Evolutionary conservation across 2,113 vertebrate genomes (phyloP).

Genomic region (Panthera leo): DNA sequence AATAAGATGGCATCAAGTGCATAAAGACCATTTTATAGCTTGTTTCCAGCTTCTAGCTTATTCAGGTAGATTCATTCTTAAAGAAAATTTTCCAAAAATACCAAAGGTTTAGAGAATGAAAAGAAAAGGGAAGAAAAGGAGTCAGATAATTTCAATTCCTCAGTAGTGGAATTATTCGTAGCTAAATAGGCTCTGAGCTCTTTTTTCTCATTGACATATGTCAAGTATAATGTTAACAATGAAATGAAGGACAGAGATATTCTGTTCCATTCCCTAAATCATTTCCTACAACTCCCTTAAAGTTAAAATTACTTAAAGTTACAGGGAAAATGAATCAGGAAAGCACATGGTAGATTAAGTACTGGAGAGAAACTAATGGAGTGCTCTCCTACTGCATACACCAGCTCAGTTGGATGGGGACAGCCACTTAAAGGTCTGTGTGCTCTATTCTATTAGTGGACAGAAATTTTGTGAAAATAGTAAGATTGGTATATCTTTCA

Average conservation of each 20-base stretch:
- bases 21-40: background rate
- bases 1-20: background rate
- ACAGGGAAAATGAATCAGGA: background rate
- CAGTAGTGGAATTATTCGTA: conserved; percentile 35
- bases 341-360: background rate
- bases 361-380: background rate
- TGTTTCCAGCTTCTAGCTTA: background rate
- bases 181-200: conserved; percentile 44
- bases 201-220: conserved; percentile 27
- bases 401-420: background rate
- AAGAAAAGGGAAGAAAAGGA: background rate
- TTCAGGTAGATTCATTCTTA: conserved; percentile 6
- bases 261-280: background rate
- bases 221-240: conserved; percentile 43
- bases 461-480: background rate
- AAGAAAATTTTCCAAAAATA: background rate
- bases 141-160: conserved; percentile 9
- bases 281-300: conserved; percentile 22
- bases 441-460: background rate
- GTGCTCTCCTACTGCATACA: accelerated
- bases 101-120: conserved; percentile 21
- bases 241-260: conserved; percentile 26
- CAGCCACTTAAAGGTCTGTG: background rate
- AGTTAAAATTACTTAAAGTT: conserved; percentile 58
- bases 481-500: background rate